Evolutionary conservation across 1,140 invertebrate genomes (phyloP).

Genomic region (Sarcophaga bullata): DNA sequence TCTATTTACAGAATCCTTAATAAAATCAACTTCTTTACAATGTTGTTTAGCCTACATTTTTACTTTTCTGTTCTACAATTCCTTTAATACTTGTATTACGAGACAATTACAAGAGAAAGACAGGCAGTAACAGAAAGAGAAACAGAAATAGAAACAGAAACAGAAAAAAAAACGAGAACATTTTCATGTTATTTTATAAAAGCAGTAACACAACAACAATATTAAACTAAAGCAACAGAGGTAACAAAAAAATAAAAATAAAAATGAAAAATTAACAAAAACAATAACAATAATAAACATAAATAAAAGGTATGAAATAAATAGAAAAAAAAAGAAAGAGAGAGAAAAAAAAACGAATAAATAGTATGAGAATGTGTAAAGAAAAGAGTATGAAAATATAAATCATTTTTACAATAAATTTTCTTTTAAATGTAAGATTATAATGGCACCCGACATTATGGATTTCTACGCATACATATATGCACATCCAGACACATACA

Average conservation of each 20-base stretch:
- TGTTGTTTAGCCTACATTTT: neutral
- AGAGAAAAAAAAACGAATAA: too few species aligned
- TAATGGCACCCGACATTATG: neutral
- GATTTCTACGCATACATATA: neutral
- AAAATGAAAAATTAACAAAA: neutral
- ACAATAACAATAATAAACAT: too few species aligned
- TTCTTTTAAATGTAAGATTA: conserved; percentile 16
- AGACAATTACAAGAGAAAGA: too few species aligned
- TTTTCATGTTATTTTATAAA: neutral
- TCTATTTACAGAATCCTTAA: neutral
- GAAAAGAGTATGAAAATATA: neutral
- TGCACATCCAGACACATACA: neutral
- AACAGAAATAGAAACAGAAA: too few species aligned
- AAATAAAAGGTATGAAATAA: too few species aligned
- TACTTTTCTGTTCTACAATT: neutral
- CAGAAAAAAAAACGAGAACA: neutral
- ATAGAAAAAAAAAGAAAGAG: too few species aligned
- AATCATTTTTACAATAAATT: conserved; percentile 17
- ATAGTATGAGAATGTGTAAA: too few species aligned
- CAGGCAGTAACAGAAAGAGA: too few species aligned
- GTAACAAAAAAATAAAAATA: neutral
- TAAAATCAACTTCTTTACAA: neutral
- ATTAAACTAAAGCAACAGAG: neutral
- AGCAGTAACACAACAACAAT: neutral
- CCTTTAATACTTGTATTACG: too few species aligned